Conservation (phyloP, 2,113 vertebrate genomes). For the Puma concolor region DNA sequence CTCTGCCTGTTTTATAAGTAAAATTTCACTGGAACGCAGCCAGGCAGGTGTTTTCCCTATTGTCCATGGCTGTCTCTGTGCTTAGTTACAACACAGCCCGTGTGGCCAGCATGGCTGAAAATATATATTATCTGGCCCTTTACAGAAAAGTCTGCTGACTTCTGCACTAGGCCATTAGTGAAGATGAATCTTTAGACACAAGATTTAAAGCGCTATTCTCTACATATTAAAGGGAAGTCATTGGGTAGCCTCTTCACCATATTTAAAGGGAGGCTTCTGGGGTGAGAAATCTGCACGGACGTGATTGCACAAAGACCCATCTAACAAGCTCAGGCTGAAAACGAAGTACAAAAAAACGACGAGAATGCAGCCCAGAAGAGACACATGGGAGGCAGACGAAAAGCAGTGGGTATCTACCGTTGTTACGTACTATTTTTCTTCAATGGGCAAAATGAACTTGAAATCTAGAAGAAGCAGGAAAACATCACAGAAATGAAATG, state of each 20-base stretch:
- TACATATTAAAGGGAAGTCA: background rate
- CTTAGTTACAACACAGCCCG: accelerated
- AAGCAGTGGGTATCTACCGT: background rate
- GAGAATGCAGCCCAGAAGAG: background rate
- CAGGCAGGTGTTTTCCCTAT: too few species aligned
- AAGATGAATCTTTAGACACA: background rate
- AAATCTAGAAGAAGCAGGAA: slow-evolving; percentile 16
- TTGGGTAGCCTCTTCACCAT: background rate
- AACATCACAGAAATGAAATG: background rate
- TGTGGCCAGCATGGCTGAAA: background rate
- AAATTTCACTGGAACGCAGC: background rate
- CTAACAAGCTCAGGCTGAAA: background rate
- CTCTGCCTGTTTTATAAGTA: background rate
- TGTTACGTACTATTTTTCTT: background rate
- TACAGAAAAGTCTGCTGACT: background rate
- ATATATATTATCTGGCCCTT: background rate
- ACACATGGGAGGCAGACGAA: background rate
- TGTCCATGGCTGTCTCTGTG: background rate
- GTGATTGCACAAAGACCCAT: background rate
- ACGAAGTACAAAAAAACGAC: background rate
- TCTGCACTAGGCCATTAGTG: background rate
- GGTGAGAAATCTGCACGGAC: background rate
- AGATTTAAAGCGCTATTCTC: background rate
- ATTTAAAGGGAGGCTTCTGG: slow-evolving; percentile 5
- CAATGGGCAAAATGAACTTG: background rate